Evolutionary conservation across 2,888 invertebrate species (phyloP).

Genomic region (Agrochola macilenta): DNA sequence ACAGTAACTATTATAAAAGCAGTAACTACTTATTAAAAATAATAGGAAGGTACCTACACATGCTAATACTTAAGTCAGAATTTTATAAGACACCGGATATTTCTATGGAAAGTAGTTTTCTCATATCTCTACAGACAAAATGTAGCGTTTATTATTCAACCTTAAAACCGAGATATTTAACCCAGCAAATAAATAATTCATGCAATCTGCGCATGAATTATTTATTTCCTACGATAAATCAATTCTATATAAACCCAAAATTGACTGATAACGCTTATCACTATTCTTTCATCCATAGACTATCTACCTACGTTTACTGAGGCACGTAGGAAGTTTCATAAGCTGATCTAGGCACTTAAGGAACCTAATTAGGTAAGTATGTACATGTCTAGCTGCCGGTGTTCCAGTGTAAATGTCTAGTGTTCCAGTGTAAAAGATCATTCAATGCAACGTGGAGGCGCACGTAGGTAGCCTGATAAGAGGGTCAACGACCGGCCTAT

Average conservation of each 20-base stretch:
- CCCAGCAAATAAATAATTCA: background rate
- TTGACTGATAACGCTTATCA: constrained; percentile 33
- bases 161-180: too few species aligned
- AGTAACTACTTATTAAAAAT: background rate
- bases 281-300: constrained; percentile 20
- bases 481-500: constrained; percentile 83
- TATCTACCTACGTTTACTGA: constrained; percentile 9
- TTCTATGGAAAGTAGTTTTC: too few species aligned
- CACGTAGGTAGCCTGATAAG: constrained; percentile 73
- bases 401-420: constrained; percentile 29
- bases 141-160: background rate
- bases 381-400: constrained; percentile 19
- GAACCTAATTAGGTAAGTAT: constrained; percentile 13
- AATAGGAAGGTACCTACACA: too few species aligned
- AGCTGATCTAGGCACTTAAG: constrained; percentile 7
- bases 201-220: too few species aligned
- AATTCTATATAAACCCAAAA: constrained; percentile 14
- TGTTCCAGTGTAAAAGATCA: constrained; percentile 52
- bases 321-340: constrained; percentile 34
- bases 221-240: background rate
- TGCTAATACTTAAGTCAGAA: too few species aligned
- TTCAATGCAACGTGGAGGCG: constrained; percentile 65
- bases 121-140: background rate
- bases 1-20: too few species aligned
- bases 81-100: background rate